Evolutionary conservation across 2,888 invertebrate genomes (phyloP).

Genomic region (Drosophila buzzatii): DNA sequence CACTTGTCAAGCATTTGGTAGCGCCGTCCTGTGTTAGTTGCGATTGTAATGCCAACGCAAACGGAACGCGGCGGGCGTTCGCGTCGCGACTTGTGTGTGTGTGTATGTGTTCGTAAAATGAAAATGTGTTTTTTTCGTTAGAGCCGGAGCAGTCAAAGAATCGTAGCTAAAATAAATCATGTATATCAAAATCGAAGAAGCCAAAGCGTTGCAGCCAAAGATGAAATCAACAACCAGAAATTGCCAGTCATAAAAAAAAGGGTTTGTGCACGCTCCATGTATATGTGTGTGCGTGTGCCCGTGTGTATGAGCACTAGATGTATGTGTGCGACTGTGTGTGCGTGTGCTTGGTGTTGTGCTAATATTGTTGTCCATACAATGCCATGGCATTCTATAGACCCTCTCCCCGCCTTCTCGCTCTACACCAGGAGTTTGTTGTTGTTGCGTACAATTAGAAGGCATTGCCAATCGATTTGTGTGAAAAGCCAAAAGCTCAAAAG

Average conservation of each 20-base stretch:
- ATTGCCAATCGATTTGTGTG: constrained; percentile 80
- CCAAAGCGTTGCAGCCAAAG: constrained; percentile 73
- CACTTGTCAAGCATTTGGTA: constrained; percentile 18
- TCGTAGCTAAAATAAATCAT: constrained; percentile 66
- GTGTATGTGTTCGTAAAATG: constrained; percentile 43
- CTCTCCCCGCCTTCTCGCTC: neutral
- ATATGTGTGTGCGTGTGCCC: constrained; percentile 4
- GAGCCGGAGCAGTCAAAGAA: constrained; percentile 31
- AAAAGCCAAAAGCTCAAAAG: constrained; percentile 75
- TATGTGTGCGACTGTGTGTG: constrained; percentile 10
- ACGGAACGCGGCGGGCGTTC: constrained; percentile 71
- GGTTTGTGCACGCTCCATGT: constrained; percentile 44
- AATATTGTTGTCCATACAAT: constrained; percentile 61
- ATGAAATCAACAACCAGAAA: constrained; percentile 79
- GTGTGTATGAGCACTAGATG: constrained; percentile 3
- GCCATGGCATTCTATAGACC: constrained; percentile 53
- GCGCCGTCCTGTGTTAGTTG: constrained; percentile 58
- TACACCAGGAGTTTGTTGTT: constrained; percentile 19
- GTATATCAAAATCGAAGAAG: constrained; percentile 70
- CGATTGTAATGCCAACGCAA: constrained; percentile 77
- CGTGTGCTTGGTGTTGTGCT: constrained; percentile 67
- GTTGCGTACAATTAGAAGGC: constrained; percentile 79
- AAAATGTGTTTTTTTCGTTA: constrained; percentile 57
- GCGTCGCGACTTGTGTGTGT: constrained; percentile 66
- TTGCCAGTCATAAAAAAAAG: constrained; percentile 80